Evolutionary conservation across 2,888 invertebrate genomes (phyloP).

Genomic region (Phytoseiulus persimilis): DNA sequence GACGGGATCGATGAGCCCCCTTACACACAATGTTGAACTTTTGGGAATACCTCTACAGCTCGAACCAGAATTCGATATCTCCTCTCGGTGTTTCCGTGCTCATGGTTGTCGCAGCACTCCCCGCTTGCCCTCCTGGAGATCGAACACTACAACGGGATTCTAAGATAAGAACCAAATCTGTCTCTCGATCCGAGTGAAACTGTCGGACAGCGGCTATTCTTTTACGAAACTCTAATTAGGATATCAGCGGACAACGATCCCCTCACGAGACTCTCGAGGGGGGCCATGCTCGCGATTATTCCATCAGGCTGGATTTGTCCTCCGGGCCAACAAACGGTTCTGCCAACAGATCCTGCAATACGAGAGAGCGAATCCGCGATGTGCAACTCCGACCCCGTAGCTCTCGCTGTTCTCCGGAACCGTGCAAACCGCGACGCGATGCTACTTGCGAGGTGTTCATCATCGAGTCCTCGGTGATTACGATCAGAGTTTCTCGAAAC

Average conservation of each 20-base stretch:
- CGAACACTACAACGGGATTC: neutral
- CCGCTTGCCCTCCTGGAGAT: neutral
- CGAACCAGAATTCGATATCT: neutral
- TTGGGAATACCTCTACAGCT: neutral
- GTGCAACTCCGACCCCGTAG: too few species aligned
- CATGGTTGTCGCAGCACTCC: neutral
- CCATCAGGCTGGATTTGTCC: neutral
- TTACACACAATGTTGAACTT: neutral
- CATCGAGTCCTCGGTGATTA: neutral
- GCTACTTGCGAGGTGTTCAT: neutral
- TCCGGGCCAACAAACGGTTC: neutral
- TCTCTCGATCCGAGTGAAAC: neutral
- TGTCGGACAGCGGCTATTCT: neutral
- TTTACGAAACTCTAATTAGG: neutral
- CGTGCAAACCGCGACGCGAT: neutral
- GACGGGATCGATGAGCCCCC: neutral
- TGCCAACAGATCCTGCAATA: neutral
- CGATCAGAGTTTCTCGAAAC: too few species aligned
- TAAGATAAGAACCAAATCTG: neutral
- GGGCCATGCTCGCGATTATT: neutral
- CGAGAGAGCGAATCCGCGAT: too few species aligned
- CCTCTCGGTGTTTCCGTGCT: neutral
- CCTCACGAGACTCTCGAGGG: neutral
- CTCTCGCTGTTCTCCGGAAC: neutral
- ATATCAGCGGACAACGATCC: neutral